Conservation (phyloP, 2,888 invertebrate genomes). For the Harpagoxenus sublaevis region DNA sequence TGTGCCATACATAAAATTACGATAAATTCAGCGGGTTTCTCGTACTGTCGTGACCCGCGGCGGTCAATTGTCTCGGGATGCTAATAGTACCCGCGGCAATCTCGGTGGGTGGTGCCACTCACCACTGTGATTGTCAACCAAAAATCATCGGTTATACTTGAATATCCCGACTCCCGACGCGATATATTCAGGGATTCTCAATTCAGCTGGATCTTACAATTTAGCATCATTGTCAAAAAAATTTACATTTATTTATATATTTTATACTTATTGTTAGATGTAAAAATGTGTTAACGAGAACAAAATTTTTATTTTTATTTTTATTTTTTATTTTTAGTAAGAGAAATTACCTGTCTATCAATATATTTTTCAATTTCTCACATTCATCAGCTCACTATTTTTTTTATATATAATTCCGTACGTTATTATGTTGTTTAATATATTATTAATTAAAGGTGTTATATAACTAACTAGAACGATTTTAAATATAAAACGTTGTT, state of each 20-base stretch:
- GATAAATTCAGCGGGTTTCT: conserved; percentile 82
- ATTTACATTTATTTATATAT: neutral
- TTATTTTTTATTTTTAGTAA: neutral
- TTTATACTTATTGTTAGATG: neutral
- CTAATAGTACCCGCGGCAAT: conserved; percentile 75
- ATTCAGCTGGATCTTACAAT: neutral
- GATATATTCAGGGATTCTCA: neutral
- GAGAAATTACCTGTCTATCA: neutral
- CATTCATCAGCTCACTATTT: neutral
- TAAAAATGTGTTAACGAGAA: neutral
- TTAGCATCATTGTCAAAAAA: too few species aligned
- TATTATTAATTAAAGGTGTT: neutral
- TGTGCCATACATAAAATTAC: conserved; percentile 86
- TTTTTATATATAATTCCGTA: neutral
- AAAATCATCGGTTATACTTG: conserved; percentile 33
- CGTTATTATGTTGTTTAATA: neutral
- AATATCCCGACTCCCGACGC: neutral
- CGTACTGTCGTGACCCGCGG: conserved; percentile 78
- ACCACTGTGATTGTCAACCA: conserved; percentile 74
- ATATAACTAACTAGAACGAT: neutral
- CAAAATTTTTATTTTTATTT: neutral
- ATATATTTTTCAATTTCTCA: neutral
- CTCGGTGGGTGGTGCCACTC: conserved; percentile 80
- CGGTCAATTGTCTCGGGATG: conserved; percentile 79
- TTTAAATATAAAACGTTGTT: neutral